phyloP scores from a whole-genome alignment of 2,113 vertebrate species.

The Xyrauchen texanus region DNA sequence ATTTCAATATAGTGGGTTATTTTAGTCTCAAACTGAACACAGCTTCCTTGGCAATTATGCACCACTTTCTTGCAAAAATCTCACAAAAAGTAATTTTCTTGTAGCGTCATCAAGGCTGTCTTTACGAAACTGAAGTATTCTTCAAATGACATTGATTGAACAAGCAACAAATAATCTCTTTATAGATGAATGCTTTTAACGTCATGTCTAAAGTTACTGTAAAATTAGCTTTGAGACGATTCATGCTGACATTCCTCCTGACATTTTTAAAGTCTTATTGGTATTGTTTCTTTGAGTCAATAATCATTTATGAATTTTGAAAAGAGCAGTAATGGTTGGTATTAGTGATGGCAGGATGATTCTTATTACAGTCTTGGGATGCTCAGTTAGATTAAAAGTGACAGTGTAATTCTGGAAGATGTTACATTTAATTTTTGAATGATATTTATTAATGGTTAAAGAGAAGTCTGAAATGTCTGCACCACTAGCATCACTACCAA shows the following conservation, averaged over 20 bases:
- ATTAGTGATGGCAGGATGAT: background rate
- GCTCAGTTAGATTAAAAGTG: too few relatives aligned
- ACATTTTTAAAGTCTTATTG: conserved; percentile 13
- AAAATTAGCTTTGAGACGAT: conserved; percentile 18
- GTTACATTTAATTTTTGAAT: too few relatives aligned
- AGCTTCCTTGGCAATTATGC: background rate
- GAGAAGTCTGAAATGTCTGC: too few relatives aligned
- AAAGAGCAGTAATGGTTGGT: conserved; percentile 31
- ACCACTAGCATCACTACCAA: too few relatives aligned
- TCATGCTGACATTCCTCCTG: conserved; percentile 4
- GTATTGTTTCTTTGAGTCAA: conserved; percentile 25
- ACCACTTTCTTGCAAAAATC: background rate
- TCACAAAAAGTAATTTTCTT: conserved; percentile 15
- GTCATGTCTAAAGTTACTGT: conserved; percentile 23
- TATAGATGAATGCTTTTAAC: conserved; percentile 19
- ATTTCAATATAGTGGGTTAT: background rate
- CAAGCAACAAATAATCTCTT: conserved; percentile 22
- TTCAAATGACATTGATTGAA: conserved; percentile 31
- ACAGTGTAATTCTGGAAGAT: too few relatives aligned
- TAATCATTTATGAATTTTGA: conserved; percentile 40
- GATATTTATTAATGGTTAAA: too few relatives aligned
- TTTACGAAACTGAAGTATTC: conserved; percentile 21
- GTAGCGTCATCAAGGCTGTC: conserved; percentile 25
- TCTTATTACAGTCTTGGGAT: too few relatives aligned
- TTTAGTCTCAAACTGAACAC: conserved; percentile 2